These are phyloP conservation scores for Hemithea aestivaria DNA, from an alignment of 2,888 invertebrate species.

Conservation along the genomic window DNA sequence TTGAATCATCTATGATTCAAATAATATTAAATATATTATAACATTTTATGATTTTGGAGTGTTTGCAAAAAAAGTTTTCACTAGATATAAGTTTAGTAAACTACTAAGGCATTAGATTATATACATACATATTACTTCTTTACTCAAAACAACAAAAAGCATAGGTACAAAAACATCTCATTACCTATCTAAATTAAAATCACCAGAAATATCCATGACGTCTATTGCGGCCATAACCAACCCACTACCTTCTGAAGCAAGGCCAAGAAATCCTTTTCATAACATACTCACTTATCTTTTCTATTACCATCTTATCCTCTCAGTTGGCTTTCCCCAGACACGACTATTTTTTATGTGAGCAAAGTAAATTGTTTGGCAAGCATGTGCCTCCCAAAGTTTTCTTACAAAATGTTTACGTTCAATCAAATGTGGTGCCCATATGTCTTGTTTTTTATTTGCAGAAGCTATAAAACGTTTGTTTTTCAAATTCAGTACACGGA, in stretches of 20 bases:
- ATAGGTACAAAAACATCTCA: no score
- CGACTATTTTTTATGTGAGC: conserved; percentile 12
- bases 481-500: conserved; percentile 17
- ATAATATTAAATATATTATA: no score
- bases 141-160: no score
- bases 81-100: no score
- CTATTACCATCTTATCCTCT: conserved; percentile 12
- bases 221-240: background rate
- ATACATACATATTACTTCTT: no score
- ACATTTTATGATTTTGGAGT: no score
- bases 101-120: no score
- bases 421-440: conserved; percentile 21
- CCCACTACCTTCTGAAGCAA: background rate
- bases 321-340: conserved; percentile 9
- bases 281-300: conserved; percentile 14
- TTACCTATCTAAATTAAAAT: no score
- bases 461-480: conserved; percentile 20
- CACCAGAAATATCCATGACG: background rate
- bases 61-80: no score
- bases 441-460: conserved; percentile 13
- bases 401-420: conserved; percentile 17
- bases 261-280: conserved; percentile 12
- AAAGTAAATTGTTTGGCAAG: conserved; percentile 18
- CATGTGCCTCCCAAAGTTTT: conserved; percentile 18
- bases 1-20: no score